Evolutionary conservation across 1,140 invertebrate species (phyloP), one percentile per base, ranked within the genome.

Genomic region (Calephelis virginiensis): DNA sequence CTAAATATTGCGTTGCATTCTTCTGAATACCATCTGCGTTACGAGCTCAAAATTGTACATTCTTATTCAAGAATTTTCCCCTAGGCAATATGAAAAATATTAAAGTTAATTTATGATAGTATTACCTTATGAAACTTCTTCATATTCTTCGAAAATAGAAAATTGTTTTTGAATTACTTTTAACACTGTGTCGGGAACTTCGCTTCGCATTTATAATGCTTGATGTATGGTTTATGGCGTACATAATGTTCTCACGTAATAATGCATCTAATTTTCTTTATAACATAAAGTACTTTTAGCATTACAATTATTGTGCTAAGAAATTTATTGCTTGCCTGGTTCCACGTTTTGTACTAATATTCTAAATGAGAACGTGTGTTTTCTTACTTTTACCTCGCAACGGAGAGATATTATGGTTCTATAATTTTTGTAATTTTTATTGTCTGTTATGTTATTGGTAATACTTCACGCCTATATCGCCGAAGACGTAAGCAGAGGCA

Each of bases 91-190:
- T 56, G 17, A 37, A 28, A 56, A 56, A 56, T 56, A 56, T 56
- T 56, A 56, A 56, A 56, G 28, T 56, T 56, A 56, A 56, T 56
- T 56, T 56, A 56, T 56, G 28, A 56, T 28, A 28, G 10, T 56
- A 56, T 56, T 56, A 56, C 53, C 17, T 56, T 56, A 10, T 56
- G 28, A 38, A 56, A 56, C 28, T 56, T 56, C 53, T 56, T 56
- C 37, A 56, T 56, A 56, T 56, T 56, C 17, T 56, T 56, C 10
- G 53, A 56, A 28, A 56, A 56, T 56, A 56, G 53, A 56, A 56
- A 56, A 56, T 56, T 56, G 53, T 56, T 56, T 56, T 56, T 56
- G 53, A 56, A 56, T 56, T 56, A 56, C 53, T 56, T 12, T 28
- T 56, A 56, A 56, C 53, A 56, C 17, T 17, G 53, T 37, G 53